Conservation (phyloP, 2,888 invertebrate genomes). For the Melikaiella ostensackeni region DNA sequence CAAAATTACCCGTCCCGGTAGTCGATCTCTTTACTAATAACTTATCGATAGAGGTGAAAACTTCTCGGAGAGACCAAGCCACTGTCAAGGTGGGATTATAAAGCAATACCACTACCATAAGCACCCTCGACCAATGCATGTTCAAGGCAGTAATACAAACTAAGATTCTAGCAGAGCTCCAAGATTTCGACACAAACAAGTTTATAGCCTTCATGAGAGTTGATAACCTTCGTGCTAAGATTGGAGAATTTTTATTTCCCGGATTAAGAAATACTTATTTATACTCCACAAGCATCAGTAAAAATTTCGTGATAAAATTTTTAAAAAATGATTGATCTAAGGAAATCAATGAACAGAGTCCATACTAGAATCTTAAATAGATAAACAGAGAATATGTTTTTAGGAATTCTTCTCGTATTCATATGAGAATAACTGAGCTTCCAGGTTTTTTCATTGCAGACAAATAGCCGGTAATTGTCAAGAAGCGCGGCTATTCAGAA, state of each 20-base stretch:
- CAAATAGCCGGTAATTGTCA: too few relatives aligned
- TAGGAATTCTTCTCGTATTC: too few relatives aligned
- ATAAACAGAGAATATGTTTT: too few relatives aligned
- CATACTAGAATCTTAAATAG: too few relatives aligned
- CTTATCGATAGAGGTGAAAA: not conserved
- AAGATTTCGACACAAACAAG: not conserved
- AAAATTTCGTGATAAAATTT: too few relatives aligned
- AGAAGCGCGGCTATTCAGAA: too few relatives aligned
- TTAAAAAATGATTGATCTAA: too few relatives aligned
- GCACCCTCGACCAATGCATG: not conserved
- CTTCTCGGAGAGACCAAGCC: not conserved
- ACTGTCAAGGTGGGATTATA: not conserved
- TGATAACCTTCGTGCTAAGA: not conserved
- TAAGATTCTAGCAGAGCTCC: not conserved
- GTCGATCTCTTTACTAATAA: too few relatives aligned
- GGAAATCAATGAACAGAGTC: too few relatives aligned
- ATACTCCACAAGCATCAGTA: not conserved
- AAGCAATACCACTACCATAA: not conserved
- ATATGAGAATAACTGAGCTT: too few relatives aligned
- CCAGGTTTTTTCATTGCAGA: too few relatives aligned
- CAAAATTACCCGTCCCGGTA: not conserved
- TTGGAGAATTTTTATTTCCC: not conserved
- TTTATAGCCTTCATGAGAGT: not conserved
- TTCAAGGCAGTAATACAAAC: not conserved
- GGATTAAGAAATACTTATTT: not conserved